Conservation (phyloP, 2,797 vertebrate genomes). For the Neosilurus mollespiculum region DNA sequence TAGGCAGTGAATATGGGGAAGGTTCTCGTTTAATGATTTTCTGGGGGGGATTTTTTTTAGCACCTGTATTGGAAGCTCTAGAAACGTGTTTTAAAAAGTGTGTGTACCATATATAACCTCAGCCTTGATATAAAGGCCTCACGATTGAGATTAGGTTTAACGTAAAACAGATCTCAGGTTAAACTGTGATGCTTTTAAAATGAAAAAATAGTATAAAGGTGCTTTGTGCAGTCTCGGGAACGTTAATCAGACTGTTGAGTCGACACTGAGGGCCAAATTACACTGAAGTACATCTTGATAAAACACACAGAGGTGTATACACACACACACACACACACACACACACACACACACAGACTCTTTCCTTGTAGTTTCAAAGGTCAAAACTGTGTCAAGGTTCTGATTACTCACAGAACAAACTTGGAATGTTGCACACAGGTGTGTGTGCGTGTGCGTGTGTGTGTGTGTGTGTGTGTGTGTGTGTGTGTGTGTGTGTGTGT, state of each 20-base stretch:
- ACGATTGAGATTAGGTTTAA: neutral
- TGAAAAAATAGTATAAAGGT: neutral
- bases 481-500: neutral
- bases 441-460: conserved; percentile 20
- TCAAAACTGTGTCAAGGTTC: conserved; percentile 50
- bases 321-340: conserved; percentile 30
- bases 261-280: neutral
- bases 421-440: conserved; percentile 22
- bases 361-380: conserved; percentile 61
- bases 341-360: conserved; percentile 50
- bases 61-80: neutral
- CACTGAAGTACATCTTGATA: neutral
- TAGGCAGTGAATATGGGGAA: neutral
- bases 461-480: neutral
- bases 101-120: neutral
- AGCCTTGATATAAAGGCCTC: neutral
- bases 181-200: neutral
- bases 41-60: neutral
- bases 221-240: neutral
- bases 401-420: conserved; percentile 41
- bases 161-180: neutral
- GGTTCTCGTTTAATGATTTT: neutral
- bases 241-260: neutral
- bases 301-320: conserved; percentile 13
- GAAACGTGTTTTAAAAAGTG: neutral